Evolutionary conservation across 2,113 vertebrate species (phyloP).

Genomic region (Tragelaphus strepsiceros): DNA sequence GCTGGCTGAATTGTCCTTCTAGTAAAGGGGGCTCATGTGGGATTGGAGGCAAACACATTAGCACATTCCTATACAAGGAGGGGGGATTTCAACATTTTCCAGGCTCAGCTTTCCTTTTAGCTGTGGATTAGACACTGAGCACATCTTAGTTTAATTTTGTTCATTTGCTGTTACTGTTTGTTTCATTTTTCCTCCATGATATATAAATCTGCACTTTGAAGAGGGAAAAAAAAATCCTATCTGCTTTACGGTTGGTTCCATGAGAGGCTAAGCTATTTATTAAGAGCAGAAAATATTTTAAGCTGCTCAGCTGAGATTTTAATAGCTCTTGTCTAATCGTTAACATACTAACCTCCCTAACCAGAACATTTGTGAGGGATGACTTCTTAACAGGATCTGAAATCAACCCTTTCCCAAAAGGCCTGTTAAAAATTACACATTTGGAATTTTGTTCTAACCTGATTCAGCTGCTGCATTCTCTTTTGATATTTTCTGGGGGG

Average conservation of each 20-base stretch:
- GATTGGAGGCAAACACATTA: not conserved
- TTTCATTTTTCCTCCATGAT: not conserved
- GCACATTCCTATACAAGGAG: not conserved
- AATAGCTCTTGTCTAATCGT: slow-evolving; percentile 64
- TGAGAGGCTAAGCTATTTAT: slow-evolving; percentile 32
- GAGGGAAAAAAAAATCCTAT: not conserved
- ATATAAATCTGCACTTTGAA: not conserved
- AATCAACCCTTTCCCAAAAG: slow-evolving; percentile 60
- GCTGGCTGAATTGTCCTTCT: not conserved
- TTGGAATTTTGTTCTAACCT: slow-evolving; percentile 61
- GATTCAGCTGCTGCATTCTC: slow-evolving; percentile 20
- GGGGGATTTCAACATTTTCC: not conserved
- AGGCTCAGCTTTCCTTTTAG: not conserved
- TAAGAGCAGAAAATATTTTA: slow-evolving; percentile 43
- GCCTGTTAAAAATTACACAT: slow-evolving; percentile 71
- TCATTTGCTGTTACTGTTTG: not conserved
- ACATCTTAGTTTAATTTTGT: not conserved
- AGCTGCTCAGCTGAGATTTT: slow-evolving; percentile 52
- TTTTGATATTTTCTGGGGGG: slow-evolving; percentile 30
- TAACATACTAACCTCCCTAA: slow-evolving; percentile 53
- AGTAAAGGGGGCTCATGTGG: not conserved
- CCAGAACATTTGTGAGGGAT: slow-evolving; percentile 42
- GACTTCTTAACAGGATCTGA: slow-evolving; percentile 59
- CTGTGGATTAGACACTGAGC: not conserved
- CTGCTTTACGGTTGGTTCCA: not conserved